Base-by-base conservation (phyloP, 2,797 vertebrate genomes). In the Chromis chromis region DNA sequence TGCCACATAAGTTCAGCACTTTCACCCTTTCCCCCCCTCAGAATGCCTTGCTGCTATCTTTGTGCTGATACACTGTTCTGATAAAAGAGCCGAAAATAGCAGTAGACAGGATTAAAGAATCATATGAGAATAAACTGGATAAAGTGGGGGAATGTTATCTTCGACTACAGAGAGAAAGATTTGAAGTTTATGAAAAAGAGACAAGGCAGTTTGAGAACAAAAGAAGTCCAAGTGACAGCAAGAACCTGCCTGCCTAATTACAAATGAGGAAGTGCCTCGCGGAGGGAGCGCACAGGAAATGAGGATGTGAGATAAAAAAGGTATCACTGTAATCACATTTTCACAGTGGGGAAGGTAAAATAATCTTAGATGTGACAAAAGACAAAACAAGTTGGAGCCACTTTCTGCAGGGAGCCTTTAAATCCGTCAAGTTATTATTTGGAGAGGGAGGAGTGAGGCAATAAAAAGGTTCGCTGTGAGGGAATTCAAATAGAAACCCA, bases 31-130 rank as follows among this genome's bases (percentile, higher is more conserved):
- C 4, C 21, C 36, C 40, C 46, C 46, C 54, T 65, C 72, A 54
- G 11, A 40, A 49, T 10, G 54, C 59, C 54, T 69, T 24, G 27
- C 76, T 53, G 65, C 69, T 79, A 58, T 82, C 69, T 87, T 79
- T 56, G 56, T 74, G 68, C 79, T 67, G 65, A 88, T 68, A 14
- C n/a, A 8, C 22, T 19, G 53, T 66, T 85, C 76, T 78, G 84
- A 89, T 79, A 40, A 72, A 85, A 79, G 48, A 61, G 59, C 71
- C 36, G 27, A 76, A 89, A 90, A 91, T 83, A 89, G 78, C 63
- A 28, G 22, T 0, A 55, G 71, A 74, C 59, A 17, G 61, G 69
- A 74, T 74, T 54, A 71, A 80, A 86, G 62, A 53, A 69, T 42
- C 59, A 54, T 31, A 78, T 25, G 46, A 79, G 65, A 79, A 76